Evolutionary conservation across 1,140 invertebrate species (phyloP).

Genomic region (Ceratosolen fusciceps): DNA sequence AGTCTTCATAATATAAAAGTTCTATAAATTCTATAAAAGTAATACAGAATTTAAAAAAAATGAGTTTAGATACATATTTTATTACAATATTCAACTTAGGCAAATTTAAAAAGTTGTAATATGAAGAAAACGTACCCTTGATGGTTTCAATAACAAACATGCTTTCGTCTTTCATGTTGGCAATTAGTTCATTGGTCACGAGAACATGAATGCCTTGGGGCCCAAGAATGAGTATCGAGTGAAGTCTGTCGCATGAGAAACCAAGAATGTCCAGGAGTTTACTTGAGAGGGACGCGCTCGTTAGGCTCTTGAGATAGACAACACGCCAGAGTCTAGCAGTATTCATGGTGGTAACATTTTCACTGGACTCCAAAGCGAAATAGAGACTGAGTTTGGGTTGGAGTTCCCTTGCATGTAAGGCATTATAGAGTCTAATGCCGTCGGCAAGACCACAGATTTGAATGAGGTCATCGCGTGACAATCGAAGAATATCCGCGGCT

Average conservation of each 20-base stretch:
- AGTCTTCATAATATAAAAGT: too few relatives aligned
- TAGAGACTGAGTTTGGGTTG: constrained; percentile 85
- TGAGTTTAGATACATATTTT: too few relatives aligned
- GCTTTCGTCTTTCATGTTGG: constrained; percentile 77
- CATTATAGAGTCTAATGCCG: constrained; percentile 91
- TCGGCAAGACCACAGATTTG: constrained; percentile 95
- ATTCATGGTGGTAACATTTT: too few relatives aligned
- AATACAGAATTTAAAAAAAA: too few relatives aligned
- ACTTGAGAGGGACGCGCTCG: constrained; percentile 76
- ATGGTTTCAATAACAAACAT: constrained; percentile 76
- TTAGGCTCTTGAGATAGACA: constrained; percentile 81
- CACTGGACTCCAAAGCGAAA: constrained; percentile 75
- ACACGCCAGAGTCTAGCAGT: constrained; percentile 78
- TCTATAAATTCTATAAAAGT: too few relatives aligned
- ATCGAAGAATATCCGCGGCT: constrained; percentile 87
- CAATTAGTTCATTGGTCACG: constrained; percentile 82
- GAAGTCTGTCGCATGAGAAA: constrained; percentile 74
- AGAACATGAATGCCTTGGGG: constrained; percentile 82
- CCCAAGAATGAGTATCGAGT: constrained; percentile 80
- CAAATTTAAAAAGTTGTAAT: too few relatives aligned
- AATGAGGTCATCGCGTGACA: constrained; percentile 91
- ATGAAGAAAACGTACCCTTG: constrained; percentile 62
- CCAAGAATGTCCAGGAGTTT: constrained; percentile 78
- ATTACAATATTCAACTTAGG: too few relatives aligned
- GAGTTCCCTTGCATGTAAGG: constrained; percentile 84